Percentiles rank a stretch among this genome's conserved stretches.
phyloP scores from a whole-genome alignment of 1,140 invertebrate species.

The Neodiprion virginianus region DNA sequence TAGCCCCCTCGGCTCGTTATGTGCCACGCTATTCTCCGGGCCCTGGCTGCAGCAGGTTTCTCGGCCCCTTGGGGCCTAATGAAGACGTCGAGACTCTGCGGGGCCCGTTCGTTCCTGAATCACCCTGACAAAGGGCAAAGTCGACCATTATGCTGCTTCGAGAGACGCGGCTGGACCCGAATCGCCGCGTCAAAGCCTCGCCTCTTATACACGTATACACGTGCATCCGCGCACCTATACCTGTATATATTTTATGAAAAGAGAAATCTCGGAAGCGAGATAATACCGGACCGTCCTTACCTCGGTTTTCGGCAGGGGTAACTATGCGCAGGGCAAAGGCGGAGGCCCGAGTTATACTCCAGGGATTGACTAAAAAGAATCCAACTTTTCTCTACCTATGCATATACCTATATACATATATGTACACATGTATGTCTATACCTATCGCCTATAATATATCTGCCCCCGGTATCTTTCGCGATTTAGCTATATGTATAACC shows the following conservation, averaged over 20 bases:
- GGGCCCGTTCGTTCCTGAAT: neutral
- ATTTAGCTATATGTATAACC: no score
- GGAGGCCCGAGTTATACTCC: no score
- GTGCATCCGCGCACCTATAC: neutral
- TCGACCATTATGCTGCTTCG: neutral
- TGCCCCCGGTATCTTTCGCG: no score
- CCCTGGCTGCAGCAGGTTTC: neutral
- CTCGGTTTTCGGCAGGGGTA: neutral
- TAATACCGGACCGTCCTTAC: neutral
- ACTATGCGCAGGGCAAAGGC: neutral
- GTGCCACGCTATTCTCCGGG: neutral
- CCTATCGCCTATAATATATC: no score
- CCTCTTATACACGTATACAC: no score
- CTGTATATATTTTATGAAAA: neutral
- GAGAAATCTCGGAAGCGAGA: slow-evolving; percentile 3
- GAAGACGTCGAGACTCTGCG: neutral
- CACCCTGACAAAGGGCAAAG: slow-evolving; percentile 6
- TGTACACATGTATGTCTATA: no score
- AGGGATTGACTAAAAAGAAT: no score
- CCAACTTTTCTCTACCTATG: no score
- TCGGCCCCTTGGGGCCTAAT: neutral
- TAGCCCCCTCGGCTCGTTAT: neutral
- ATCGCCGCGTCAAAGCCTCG: slow-evolving; percentile 6
- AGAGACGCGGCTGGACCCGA: neutral
- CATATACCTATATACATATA: no score